Conservation (phyloP, 2,113 vertebrate genomes). For the Spizaetus ornatus region DNA sequence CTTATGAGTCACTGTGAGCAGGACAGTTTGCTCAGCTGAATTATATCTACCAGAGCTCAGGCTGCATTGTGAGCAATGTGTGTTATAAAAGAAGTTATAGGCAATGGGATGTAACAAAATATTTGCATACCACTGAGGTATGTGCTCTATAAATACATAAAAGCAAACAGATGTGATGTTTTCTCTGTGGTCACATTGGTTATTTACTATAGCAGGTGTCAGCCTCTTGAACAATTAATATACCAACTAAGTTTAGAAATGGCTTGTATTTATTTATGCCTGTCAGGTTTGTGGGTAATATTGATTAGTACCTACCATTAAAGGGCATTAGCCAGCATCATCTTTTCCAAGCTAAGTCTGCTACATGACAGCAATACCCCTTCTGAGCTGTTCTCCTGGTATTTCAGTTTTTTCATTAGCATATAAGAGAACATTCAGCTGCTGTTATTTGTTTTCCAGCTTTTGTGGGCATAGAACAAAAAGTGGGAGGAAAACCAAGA, state of each 20-base stretch:
- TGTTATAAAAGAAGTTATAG: background rate
- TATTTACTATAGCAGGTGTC: slow-evolving; percentile 9
- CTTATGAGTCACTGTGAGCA: background rate
- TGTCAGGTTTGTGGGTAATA: background rate
- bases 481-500: background rate
- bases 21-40: background rate
- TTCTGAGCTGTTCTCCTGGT: background rate
- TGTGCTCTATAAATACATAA: slow-evolving; percentile 10
- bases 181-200: background rate
- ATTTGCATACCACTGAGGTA: slow-evolving; percentile 3
- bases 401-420: background rate
- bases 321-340: background rate
- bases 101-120: background rate
- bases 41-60: background rate
- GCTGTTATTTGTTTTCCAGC: background rate
- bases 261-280: background rate
- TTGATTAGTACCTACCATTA: background rate
- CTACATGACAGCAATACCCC: background rate
- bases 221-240: background rate
- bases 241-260: background rate
- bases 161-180: background rate
- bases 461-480: background rate
- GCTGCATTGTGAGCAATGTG: background rate
- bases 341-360: background rate
- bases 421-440: background rate